Evolutionary conservation across 64 coral and sea anemone genomes (phyloP).

Genomic region (Porites australiensis): DNA sequence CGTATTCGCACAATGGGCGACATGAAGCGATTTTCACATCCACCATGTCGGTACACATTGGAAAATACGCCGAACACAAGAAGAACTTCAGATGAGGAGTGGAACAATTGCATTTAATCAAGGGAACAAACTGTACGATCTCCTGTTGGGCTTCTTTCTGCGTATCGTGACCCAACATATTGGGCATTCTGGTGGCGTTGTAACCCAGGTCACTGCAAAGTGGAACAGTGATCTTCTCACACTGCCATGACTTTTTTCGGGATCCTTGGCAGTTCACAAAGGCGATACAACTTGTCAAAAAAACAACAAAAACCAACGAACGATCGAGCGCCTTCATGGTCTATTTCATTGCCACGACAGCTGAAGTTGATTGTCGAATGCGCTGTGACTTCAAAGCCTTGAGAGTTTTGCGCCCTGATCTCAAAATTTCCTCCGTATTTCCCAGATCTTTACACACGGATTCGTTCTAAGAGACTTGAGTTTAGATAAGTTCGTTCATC

Average conservation of each 20-base stretch:
- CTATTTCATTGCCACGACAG: neutral
- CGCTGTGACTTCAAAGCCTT: neutral
- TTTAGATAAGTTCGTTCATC: conserved; percentile 33
- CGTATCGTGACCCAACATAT: conserved; percentile 80
- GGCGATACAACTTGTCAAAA: conserved; percentile 53
- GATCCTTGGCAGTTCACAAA: conserved; percentile 46
- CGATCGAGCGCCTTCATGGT: conserved; percentile 2
- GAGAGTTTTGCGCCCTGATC: neutral
- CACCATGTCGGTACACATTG: conserved; percentile 84
- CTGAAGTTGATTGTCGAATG: neutral
- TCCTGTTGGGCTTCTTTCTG: conserved; percentile 77
- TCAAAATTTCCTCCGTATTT: neutral
- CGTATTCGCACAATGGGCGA: conserved; percentile 92
- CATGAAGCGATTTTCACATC: conserved; percentile 85
- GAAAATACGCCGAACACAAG: conserved; percentile 92
- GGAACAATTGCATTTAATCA: conserved; percentile 79
- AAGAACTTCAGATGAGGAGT: conserved; percentile 83
- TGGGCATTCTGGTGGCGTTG: conserved; percentile 92
- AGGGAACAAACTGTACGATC: conserved; percentile 61
- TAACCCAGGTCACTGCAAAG: conserved; percentile 83
- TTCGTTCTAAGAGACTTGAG: conserved; percentile 2
- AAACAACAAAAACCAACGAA: conserved; percentile 24
- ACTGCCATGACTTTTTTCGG: conserved; percentile 72
- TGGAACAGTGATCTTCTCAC: conserved; percentile 76
- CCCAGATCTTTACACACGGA: neutral